Evolutionary conservation across 2,888 invertebrate species (phyloP), one percentile per base, ranked within the genome.

Genomic region (Eueremaeus valkanovi): DNA sequence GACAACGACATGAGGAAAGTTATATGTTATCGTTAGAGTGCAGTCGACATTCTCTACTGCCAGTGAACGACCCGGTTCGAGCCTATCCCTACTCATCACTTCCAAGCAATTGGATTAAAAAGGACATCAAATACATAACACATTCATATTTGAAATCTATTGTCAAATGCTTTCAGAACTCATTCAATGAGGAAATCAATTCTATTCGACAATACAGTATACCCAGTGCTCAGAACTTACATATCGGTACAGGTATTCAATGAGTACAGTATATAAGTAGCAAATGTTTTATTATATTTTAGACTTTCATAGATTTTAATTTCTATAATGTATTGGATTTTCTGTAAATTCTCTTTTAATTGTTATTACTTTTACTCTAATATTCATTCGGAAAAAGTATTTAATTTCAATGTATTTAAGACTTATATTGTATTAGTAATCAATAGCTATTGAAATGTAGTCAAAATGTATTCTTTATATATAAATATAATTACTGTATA

Each of bases 11-110:
- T 27, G 61, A 66, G 24, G 31, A 61, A 11, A 29, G 36, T 1
- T 45, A 51, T 16, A 55, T 70, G 68, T 33, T 68, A 21, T 29
- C 75, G 1, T 11, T 49, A 18, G 45, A 70, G 8, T n/a, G n/a
- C 18, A 45, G 36, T 2, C n/a, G 29, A 11, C n/a, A 29, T 31
- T 68, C 75, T 1, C 45, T 75, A 21, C 45, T 75, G 8, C 68
- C 68, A n/a, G 6, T 49, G 24, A 70, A 75, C 36, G 75, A 75
- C n/a, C 42, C 68, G 40, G 40, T 75, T 8, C 27, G 75, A 45
- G 70, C 70, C 27, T 51, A 70, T 36, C 24, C 40, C 1, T n/a
- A 27, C 16, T 31, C 42, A 27, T 29, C 75, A 8, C 68, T 75
- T 33, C 75, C 75, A 16, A 33, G 31, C 29, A 42, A 66, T 42